These are phyloP conservation scores for Triplophysa tibetana DNA, from an alignment of 2,113 vertebrate species.

Conservation along the genomic window DNA sequence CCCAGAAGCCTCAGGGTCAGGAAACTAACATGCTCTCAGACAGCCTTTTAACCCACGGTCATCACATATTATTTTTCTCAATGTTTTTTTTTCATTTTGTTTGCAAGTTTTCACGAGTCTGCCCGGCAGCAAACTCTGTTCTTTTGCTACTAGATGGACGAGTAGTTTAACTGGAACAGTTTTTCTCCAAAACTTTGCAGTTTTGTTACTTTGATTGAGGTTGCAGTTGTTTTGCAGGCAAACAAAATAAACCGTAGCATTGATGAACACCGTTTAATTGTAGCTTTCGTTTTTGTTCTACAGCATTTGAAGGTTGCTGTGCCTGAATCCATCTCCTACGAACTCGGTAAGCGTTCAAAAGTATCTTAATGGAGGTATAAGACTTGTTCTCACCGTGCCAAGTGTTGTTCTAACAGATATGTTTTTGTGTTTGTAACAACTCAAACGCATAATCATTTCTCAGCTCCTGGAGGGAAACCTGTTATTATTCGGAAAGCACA, in stretches of 20 bases:
- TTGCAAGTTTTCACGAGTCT: neutral
- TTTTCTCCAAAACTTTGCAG: neutral
- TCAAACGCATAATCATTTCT: constrained; percentile 35
- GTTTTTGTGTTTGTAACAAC: neutral
- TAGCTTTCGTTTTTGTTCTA: constrained; percentile 22
- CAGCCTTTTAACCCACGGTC: constrained; percentile 25
- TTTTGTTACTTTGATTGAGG: constrained; percentile 1
- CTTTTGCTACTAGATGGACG: constrained; percentile 4
- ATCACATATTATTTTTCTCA: constrained; percentile 9
- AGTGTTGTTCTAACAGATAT: constrained; percentile 7
- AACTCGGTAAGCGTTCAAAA: constrained; percentile 80
- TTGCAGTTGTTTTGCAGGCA: neutral
- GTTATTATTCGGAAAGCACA: neutral
- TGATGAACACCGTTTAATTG: constrained; percentile 10
- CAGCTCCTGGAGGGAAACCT: constrained; percentile 3
- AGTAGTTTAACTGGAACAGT: neutral
- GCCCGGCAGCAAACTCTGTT: constrained; percentile 31
- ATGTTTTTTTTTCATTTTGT: neutral
- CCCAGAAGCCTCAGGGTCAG: constrained; percentile 36
- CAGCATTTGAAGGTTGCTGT: constrained; percentile 92
- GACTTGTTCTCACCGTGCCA: neutral
- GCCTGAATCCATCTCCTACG: constrained; percentile 85
- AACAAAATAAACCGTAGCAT: neutral
- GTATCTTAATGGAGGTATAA: neutral
- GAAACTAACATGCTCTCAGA: constrained; percentile 7